Conservation (phyloP, 2,888 invertebrate genomes). For the Epinotia brunnichana region DNA sequence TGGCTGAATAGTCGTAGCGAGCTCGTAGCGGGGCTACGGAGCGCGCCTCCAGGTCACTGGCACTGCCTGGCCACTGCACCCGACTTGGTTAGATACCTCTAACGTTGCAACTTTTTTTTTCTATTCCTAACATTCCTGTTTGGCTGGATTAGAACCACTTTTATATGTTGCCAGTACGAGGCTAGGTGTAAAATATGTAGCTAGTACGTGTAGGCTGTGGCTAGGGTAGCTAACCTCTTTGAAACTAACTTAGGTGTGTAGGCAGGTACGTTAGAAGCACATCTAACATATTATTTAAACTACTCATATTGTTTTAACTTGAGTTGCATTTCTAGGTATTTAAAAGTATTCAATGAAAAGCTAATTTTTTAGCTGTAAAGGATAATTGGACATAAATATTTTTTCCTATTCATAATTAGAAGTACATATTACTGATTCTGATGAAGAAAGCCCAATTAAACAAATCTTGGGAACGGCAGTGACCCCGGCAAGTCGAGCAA, state of each 20-base stretch:
- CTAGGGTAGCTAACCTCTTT: not conserved
- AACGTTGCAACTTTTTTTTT: slow-evolving; percentile 78
- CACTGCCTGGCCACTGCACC: slow-evolving; percentile 80
- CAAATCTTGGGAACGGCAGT: no score
- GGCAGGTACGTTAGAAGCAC: not conserved
- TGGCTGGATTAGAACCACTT: slow-evolving; percentile 59
- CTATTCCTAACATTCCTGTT: slow-evolving; percentile 77
- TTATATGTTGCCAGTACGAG: slow-evolving; percentile 45
- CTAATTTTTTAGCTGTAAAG: no score
- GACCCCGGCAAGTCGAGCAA: no score
- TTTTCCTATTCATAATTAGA: no score
- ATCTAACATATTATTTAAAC: not conserved
- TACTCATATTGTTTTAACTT: not conserved
- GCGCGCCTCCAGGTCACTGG: slow-evolving; percentile 75
- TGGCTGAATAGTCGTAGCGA: slow-evolving; percentile 60
- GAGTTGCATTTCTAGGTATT: not conserved
- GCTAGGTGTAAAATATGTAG: slow-evolving; percentile 41
- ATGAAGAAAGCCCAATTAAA: no score
- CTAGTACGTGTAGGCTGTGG: not conserved
- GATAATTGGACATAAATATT: no score
- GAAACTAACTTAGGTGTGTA: not conserved
- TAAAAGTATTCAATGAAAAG: not conserved
- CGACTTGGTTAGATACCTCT: slow-evolving; percentile 81
- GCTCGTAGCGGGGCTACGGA: slow-evolving; percentile 69
- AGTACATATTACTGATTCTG: no score